Base-by-base conservation (phyloP, 1,140 invertebrate genomes). In the Platorchestia sp. region DNA sequence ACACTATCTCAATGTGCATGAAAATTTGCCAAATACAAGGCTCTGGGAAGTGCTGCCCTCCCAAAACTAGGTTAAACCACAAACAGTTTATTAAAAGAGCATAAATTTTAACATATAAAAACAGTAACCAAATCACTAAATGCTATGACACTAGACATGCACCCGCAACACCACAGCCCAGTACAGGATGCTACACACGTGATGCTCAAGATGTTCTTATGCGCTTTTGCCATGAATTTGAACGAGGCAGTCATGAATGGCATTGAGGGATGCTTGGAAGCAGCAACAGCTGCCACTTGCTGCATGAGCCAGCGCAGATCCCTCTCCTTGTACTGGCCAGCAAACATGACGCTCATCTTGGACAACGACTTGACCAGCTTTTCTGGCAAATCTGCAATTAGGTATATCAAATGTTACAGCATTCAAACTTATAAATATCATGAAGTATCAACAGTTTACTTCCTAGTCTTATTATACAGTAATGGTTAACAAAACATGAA, bases 311-410 rank as follows among this genome's bases (percentile, higher is more conserved):
- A 93, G 43, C 91, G 91, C 44, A 93, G 91, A 44, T 93, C 91
- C 43, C 91, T 42, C 43, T 93, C 91, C 27, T 45, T 47, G 44
- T 93, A 93, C 43, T 45, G 43, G 19, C 91, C 91, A 19, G 45
- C 40, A 40, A 44, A 42, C 91, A 93, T 93, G 44, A 93, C 91
- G n/a, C 91, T 47, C 91, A 93, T 93, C 91, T 93, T 93, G 91
- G 91, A 42, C 91, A 93, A 93, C 22, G 45, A 36, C 45, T 93
- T 93, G 91, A 93, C 91, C 91, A 93, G 36, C 45, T 93, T 93
- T 44, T 93, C 91, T 93, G 91, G 91, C 45, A 93, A 47, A 45
- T 93, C 91, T 93, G 45, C 22, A 93, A 16, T 27, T 22, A 27
- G 27, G 3, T 75, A 22, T 75, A 3, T 36, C 59, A 10, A 75